Conservation (phyloP, 2,113 vertebrate species). For the Lipophrys pholis region DNA sequence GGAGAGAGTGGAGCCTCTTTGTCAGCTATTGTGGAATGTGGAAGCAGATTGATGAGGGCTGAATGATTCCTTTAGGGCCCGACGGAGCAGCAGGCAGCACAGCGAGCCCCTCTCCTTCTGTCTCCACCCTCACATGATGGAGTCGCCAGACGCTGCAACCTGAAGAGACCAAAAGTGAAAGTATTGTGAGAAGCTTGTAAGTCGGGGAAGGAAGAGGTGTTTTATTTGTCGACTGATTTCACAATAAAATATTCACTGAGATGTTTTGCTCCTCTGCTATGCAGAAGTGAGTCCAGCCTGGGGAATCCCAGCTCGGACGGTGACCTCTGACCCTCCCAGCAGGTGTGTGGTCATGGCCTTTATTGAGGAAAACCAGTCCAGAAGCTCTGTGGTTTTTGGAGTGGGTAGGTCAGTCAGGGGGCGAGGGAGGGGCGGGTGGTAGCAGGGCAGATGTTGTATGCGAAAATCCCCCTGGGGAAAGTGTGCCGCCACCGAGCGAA, state of each 20-base stretch:
- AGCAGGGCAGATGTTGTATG: constrained; percentile 80
- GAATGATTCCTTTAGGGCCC: constrained; percentile 78
- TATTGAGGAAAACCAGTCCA: constrained; percentile 58
- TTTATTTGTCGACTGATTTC: too few relatives aligned
- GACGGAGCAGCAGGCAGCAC: constrained; percentile 54
- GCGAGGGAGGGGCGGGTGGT: neutral
- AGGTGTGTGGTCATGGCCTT: constrained; percentile 77
- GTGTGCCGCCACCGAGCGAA: constrained; percentile 77
- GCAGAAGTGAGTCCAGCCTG: constrained; percentile 35
- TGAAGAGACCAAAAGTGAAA: constrained; percentile 27
- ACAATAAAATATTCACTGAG: constrained; percentile 3
- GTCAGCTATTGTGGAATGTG: constrained; percentile 83
- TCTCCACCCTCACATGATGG: constrained; percentile 31
- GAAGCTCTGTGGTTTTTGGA: constrained; percentile 50
- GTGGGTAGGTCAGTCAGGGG: constrained; percentile 25
- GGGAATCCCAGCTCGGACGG: constrained; percentile 38
- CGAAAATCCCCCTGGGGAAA: constrained; percentile 75
- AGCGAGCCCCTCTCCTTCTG: constrained; percentile 48
- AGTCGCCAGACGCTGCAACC: constrained; percentile 8
- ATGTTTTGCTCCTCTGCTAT: constrained; percentile 1
- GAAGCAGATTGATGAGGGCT: constrained; percentile 79
- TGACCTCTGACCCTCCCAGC: constrained; percentile 80
- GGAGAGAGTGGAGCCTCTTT: constrained; percentile 78
- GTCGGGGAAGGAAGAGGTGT: neutral
- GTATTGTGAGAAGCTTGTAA: constrained; percentile 14